Base-by-base conservation (phyloP, 1,140 invertebrate species). In the Mesaphorura yosii region DNA sequence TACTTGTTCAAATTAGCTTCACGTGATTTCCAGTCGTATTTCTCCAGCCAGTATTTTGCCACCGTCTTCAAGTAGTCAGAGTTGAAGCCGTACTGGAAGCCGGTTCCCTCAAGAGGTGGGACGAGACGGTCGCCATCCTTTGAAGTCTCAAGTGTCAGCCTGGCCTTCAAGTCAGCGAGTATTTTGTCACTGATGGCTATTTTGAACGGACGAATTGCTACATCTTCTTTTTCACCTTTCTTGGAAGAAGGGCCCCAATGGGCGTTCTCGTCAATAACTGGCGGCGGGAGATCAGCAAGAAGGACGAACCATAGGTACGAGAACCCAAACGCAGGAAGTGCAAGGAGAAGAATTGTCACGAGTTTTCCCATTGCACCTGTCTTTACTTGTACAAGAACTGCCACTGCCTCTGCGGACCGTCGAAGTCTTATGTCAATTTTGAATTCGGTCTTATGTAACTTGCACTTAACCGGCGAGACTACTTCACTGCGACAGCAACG, bases 51-150 rank as follows among this genome's bases (percentile, higher is more conserved):
- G 60, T 76, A 27, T 27, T 79, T 68, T 14, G 84, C 63, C 23
- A 89, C 68, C 48, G 76, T 79, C 62, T 78, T 69, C 26, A 89
- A 66, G 62, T 80, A 77, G 27, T 78, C 69, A 0, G 78, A 70
- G 67, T 87, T 86, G 58, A 88, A 82, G 12, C 87, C 87, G 66
- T 88, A 88, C 49, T 79, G 68, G 59, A 87, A 88, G 42, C 76
- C 75, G 3, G 76, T 69, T 25, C 76, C 79, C 66, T 85, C 78
- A 48, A 89, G 63, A 1, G 83, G 77, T 15, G 72, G 69, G 25
- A 72, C 71, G 7, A 80, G 72, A 22, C 53, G 15, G 22, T 40
- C 27, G 2, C 31, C 26, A 3, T 71, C 67, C 10, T 10, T 15
- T 27, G 49, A 31, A n/a, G 74, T 66, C 28, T 76, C 69, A 23